Conservation (phyloP, 2,888 invertebrate genomes). For the Yponomeuta malinellus region DNA sequence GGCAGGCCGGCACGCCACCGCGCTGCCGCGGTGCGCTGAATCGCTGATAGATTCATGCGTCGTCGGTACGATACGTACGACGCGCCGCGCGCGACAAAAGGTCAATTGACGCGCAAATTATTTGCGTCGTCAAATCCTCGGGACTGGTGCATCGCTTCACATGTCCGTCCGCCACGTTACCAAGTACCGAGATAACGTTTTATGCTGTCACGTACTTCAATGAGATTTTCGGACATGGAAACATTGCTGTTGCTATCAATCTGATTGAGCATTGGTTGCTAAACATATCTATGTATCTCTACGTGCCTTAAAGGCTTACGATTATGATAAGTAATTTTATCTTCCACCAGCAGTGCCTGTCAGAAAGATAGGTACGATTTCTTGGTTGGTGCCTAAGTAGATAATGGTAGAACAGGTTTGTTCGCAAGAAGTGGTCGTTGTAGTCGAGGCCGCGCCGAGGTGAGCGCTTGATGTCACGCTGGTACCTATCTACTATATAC, state of each 20-base stretch:
- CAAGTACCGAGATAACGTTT: neutral
- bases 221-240: neutral
- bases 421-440: conserved; percentile 57
- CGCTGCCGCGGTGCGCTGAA: conserved; percentile 47
- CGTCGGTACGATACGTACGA: conserved; percentile 25
- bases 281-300: neutral
- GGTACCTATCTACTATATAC: neutral
- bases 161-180: neutral
- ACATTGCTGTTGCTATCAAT: neutral
- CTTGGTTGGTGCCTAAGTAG: conserved; percentile 3
- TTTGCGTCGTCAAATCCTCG: conserved; percentile 63
- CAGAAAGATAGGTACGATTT: conserved; percentile 10
- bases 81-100: conserved; percentile 56
- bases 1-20: conserved; percentile 42
- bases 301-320: conserved; percentile 2
- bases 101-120: conserved; percentile 76
- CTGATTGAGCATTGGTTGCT: neutral
- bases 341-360: neutral
- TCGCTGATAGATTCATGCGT: too few species aligned
- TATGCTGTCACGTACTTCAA: neutral
- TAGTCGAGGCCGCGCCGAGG: conserved; percentile 61
- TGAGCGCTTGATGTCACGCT: conserved; percentile 53
- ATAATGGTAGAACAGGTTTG: conserved; percentile 47
- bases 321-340: neutral
- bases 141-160: neutral